These are phyloP conservation scores for Notothenia rossii DNA, from an alignment of 2,113 vertebrate species.

Conservation along the genomic window DNA sequence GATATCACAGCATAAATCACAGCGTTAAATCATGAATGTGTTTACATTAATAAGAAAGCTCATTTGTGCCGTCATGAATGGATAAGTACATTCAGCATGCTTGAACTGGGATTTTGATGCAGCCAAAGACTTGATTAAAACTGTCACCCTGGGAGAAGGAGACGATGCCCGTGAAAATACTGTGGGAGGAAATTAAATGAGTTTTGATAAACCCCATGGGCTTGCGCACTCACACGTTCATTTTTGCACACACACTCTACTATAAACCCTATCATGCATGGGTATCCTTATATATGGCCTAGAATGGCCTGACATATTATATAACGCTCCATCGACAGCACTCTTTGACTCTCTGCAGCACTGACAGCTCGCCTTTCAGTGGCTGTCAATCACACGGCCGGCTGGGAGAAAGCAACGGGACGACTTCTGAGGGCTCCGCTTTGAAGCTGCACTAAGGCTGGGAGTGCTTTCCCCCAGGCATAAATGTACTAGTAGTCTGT, in stretches of 20 bases:
- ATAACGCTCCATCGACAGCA: constrained; percentile 28
- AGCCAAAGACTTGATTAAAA: constrained; percentile 62
- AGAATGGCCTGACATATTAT: constrained; percentile 22
- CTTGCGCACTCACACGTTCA: constrained; percentile 5
- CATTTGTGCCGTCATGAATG: constrained; percentile 40
- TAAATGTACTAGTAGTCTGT: not conserved
- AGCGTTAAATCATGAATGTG: constrained; percentile 36
- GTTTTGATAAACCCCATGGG: constrained; percentile 12
- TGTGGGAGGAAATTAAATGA: constrained; percentile 46
- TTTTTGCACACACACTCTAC: not conserved
- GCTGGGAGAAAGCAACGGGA: constrained; percentile 12
- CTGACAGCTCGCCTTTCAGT: constrained; percentile 29
- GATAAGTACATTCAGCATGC: constrained; percentile 68
- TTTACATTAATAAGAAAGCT: constrained; percentile 61
- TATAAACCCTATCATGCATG: constrained; percentile 23
- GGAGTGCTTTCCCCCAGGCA: not conserved
- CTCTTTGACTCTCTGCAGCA: constrained; percentile 32
- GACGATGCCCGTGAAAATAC: constrained; percentile 35
- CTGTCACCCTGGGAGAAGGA: constrained; percentile 32
- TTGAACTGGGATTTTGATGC: constrained; percentile 29
- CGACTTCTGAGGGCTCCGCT: constrained; percentile 3
- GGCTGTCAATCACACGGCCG: constrained; percentile 50
- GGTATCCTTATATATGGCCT: constrained; percentile 9
- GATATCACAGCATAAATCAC: constrained; percentile 33
- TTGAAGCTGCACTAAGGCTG: constrained; percentile 6